Percentiles rank a stretch among this genome's conserved stretches.
Evolutionary conservation across 2,888 invertebrate genomes (phyloP).

Genomic region (Tetramorium bicarinatum): DNA sequence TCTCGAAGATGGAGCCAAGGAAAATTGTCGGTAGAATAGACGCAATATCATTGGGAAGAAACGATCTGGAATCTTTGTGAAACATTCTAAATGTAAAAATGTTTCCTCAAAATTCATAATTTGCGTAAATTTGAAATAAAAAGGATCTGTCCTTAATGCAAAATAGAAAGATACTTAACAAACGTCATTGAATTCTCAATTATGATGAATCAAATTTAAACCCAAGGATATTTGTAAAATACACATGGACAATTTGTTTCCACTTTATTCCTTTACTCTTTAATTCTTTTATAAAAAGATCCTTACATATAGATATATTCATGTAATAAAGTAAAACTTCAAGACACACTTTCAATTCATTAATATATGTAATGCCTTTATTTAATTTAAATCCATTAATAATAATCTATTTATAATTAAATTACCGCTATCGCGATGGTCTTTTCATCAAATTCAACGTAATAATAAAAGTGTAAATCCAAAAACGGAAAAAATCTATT

Average conservation of each 20-base stretch:
- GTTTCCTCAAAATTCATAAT: conserved; percentile 26
- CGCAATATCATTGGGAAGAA: conserved; percentile 49
- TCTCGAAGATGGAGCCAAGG: conserved; percentile 38
- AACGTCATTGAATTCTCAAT: background rate
- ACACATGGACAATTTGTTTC: background rate
- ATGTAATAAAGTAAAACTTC: background rate
- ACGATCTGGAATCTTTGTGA: conserved; percentile 34
- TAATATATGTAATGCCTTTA: background rate
- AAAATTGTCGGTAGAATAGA: conserved; percentile 44
- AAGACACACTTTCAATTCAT: background rate
- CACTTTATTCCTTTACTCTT: background rate
- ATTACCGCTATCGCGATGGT: background rate
- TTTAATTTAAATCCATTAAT: background rate
- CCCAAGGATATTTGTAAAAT: background rate
- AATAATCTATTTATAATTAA: conserved; percentile 1
- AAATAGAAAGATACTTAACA: background rate
- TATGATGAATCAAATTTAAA: background rate
- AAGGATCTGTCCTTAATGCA: background rate
- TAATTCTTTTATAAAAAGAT: background rate
- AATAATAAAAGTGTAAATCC: background rate
- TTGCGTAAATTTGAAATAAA: background rate
- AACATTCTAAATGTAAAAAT: conserved; percentile 12
- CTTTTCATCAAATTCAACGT: background rate
- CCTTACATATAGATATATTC: background rate
- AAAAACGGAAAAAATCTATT: background rate